Percentiles rank a stretch among this genome's conserved stretches.
These are phyloP conservation scores for Agrochola lychnidis DNA, from an alignment of 2,888 invertebrate species.

Conservation along the genomic window DNA sequence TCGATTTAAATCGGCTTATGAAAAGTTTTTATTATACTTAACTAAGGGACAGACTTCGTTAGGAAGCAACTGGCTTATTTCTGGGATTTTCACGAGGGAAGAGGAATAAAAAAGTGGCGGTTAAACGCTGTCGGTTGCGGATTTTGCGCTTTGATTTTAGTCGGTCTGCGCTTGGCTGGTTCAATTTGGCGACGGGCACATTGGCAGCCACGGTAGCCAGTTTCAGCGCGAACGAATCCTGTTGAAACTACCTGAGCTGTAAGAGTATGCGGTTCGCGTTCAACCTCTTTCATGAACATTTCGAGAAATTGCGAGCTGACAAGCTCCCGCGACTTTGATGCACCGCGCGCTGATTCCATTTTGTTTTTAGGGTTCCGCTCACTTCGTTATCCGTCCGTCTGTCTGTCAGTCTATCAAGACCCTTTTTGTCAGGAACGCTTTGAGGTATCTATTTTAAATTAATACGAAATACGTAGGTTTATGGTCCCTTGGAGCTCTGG, in stretches of 20 bases:
- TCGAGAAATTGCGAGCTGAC: slow-evolving; percentile 45
- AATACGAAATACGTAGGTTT: too few relatives aligned
- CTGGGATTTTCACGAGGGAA: slow-evolving; percentile 30
- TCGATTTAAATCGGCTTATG: slow-evolving; percentile 72
- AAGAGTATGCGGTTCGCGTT: slow-evolving; percentile 49
- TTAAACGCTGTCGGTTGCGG: slow-evolving; percentile 36
- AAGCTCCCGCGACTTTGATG: slow-evolving; percentile 40
- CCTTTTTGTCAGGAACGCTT: too few relatives aligned
- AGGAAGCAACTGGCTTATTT: slow-evolving; percentile 37
- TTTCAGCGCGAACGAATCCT: slow-evolving; percentile 53
- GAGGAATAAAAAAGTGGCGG: slow-evolving; percentile 34
- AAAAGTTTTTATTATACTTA: slow-evolving; percentile 67
- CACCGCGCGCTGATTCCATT: slow-evolving; percentile 47
- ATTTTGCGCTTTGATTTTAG: slow-evolving; percentile 50
- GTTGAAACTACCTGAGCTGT: slow-evolving; percentile 47
- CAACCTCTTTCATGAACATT: slow-evolving; percentile 56
- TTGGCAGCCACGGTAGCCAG: slow-evolving; percentile 41
- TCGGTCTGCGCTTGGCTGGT: slow-evolving; percentile 41
- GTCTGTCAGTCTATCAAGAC: too few relatives aligned
- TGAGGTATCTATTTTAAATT: too few relatives aligned
- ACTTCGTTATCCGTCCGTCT: too few relatives aligned
- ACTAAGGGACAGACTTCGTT: slow-evolving; percentile 45
- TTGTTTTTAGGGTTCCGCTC: slow-evolving; percentile 20
- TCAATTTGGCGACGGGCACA: slow-evolving; percentile 52
- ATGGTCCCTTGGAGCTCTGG: too few relatives aligned